Evolutionary conservation across 1,140 invertebrate genomes (phyloP).

Genomic region (Ceratitis capitata): DNA sequence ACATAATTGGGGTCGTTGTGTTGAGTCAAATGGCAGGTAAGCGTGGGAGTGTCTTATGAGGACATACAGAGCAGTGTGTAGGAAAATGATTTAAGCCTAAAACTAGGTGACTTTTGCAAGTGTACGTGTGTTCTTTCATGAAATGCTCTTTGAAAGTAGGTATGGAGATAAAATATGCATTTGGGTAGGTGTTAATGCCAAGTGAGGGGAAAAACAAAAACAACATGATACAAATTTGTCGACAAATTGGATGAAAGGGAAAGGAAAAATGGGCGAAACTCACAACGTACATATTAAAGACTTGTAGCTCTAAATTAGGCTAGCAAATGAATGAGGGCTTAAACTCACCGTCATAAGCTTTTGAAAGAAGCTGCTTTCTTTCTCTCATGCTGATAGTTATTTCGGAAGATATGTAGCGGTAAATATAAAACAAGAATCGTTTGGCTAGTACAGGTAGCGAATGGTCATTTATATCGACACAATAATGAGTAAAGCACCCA

Average conservation of each 20-base stretch:
- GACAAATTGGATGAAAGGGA: not conserved
- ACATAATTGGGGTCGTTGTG: constrained; percentile 27
- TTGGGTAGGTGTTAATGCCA: not conserved
- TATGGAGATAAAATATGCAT: not conserved
- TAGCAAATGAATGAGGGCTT: too few relatives aligned
- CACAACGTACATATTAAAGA: too few relatives aligned
- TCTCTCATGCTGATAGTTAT: too few relatives aligned
- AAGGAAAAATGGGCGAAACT: not conserved
- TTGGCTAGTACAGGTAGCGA: too few relatives aligned
- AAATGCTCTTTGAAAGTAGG: not conserved
- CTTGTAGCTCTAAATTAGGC: too few relatives aligned
- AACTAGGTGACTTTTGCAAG: not conserved
- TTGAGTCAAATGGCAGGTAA: not conserved
- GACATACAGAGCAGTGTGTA: not conserved
- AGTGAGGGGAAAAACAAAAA: not conserved
- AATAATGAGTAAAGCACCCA: too few relatives aligned
- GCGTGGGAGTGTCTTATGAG: too few relatives aligned
- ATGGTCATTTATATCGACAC: too few relatives aligned
- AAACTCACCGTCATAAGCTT: too few relatives aligned
- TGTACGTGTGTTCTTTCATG: not conserved
- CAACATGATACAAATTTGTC: not conserved
- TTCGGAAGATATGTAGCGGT: too few relatives aligned
- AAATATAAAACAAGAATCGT: too few relatives aligned
- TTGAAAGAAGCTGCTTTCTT: too few relatives aligned
- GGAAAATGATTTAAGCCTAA: not conserved